Conservation (phyloP, 2,797 vertebrate species). For the Agapornis canus region DNA sequence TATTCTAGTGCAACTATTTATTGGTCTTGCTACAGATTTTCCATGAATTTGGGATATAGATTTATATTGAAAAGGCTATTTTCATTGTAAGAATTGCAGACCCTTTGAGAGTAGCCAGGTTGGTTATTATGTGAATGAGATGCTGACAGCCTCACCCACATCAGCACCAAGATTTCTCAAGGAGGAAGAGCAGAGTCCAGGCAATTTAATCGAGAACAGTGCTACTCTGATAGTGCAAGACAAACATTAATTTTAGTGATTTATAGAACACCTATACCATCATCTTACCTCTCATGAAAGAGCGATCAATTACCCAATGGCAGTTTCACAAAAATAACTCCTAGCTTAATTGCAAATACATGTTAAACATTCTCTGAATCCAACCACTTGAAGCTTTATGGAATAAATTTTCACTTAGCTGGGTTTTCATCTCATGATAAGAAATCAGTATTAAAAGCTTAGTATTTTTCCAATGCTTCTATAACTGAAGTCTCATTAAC, state of each 20-base stretch:
- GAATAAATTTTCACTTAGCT: not conserved
- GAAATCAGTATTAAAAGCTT: not conserved
- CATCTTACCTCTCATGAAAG: not conserved
- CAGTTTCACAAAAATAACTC: not conserved
- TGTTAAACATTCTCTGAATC: not conserved
- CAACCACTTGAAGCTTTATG: not conserved
- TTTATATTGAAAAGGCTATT: not conserved
- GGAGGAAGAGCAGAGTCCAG: not conserved
- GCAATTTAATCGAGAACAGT: not conserved
- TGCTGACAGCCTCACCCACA: not conserved
- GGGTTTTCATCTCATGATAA: not conserved
- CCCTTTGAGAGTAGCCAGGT: not conserved
- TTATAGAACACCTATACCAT: not conserved
- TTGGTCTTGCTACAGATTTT: not conserved
- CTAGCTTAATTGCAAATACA: not conserved
- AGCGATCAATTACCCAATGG: not conserved
- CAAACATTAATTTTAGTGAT: slow-evolving; percentile 28
- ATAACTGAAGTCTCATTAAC: not conserved
- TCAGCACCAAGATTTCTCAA: not conserved
- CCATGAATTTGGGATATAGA: not conserved
- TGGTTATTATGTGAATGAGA: not conserved
- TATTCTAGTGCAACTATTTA: not conserved
- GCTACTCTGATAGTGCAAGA: not conserved
- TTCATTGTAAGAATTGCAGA: not conserved
- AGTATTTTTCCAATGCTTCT: not conserved